These are phyloP conservation scores for Caenorhabditis brenneri DNA, from an alignment of 1,140 invertebrate genomes.

Conservation along the genomic window DNA sequence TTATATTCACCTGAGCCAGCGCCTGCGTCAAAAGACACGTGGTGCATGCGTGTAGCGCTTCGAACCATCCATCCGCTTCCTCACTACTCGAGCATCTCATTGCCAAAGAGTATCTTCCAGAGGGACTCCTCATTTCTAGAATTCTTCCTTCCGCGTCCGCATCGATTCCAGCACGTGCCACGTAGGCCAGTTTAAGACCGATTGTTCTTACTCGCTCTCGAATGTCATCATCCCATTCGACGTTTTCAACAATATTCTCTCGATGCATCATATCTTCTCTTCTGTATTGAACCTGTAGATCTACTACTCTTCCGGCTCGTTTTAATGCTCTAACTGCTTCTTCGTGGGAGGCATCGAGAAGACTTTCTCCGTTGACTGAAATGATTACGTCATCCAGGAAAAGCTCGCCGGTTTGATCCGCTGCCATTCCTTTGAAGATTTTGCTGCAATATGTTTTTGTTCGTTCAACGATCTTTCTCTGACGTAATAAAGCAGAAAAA, in stretches of 20 bases:
- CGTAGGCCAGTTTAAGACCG: constrained; percentile 64
- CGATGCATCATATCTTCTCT: constrained; percentile 96
- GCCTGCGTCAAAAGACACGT: constrained; percentile 75
- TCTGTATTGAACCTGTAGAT: constrained; percentile 97
- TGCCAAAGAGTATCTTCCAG: constrained; percentile 63
- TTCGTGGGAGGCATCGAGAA: constrained; percentile 94
- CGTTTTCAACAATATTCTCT: constrained; percentile 90
- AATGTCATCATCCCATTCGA: constrained; percentile 80
- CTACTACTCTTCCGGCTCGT: constrained; percentile 92
- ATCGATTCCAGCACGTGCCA: constrained; percentile 73
- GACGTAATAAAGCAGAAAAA: no score
- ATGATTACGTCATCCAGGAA: constrained; percentile 98
- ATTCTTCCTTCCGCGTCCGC: constrained; percentile 52
- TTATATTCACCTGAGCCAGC: constrained; percentile 76
- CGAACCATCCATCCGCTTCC: constrained; percentile 81
- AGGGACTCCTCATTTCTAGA: constrained; percentile 65
- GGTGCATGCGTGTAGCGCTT: constrained; percentile 84
- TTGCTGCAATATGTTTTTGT: constrained; percentile 79
- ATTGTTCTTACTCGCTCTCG: constrained; percentile 54
- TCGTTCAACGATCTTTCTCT: no score
- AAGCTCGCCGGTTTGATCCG: constrained; percentile 91
- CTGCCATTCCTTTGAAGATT: constrained; percentile 94
- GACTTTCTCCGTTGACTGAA: constrained; percentile 91
- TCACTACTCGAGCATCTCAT: constrained; percentile 61
- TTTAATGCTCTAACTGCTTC: constrained; percentile 96